Conservation (phyloP, 1,140 invertebrate genomes). For the Liolophura sinensis region DNA sequence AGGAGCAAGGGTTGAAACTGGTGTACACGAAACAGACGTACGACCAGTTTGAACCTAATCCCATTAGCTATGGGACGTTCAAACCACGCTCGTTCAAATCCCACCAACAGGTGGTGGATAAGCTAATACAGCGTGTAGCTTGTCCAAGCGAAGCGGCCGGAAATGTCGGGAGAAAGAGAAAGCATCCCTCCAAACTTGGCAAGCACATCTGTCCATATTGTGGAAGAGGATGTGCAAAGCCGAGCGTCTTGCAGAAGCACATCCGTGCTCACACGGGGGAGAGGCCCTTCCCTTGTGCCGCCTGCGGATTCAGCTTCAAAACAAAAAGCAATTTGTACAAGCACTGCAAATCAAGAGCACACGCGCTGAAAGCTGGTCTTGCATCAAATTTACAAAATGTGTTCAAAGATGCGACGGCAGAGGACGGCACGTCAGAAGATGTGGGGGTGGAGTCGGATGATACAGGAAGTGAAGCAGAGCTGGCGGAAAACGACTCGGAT, state of each 20-base stretch:
- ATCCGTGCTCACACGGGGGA: slow-evolving; percentile 84
- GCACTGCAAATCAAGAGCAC: slow-evolving; percentile 82
- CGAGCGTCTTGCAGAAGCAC: slow-evolving; percentile 92
- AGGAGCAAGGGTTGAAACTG: slow-evolving; percentile 22
- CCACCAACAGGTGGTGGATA: slow-evolving; percentile 7
- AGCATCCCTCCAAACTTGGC: slow-evolving; percentile 56
- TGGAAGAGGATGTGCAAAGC: slow-evolving; percentile 85
- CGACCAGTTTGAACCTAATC: slow-evolving; percentile 3
- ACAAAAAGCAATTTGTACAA: slow-evolving; percentile 94
- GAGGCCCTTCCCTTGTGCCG: slow-evolving; percentile 86
- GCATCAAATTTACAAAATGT: background rate
- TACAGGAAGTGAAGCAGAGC: slow-evolving; percentile 25
- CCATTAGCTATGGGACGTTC: slow-evolving; percentile 4
- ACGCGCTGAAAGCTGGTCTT: slow-evolving; percentile 55
- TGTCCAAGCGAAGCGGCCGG: slow-evolving; percentile 1
- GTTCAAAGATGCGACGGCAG: background rate
- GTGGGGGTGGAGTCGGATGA: slow-evolving; percentile 3
- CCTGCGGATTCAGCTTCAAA: slow-evolving; percentile 91
- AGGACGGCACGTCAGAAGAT: slow-evolving; percentile 8
- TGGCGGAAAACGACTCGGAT: no score
- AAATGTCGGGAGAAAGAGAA: slow-evolving; percentile 27
- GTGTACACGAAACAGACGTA: slow-evolving; percentile 25
- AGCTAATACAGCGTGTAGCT: slow-evolving; percentile 12
- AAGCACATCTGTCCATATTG: slow-evolving; percentile 84
- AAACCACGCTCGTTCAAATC: slow-evolving; percentile 3